Percentiles rank a stretch among this genome's conserved stretches.
Evolutionary conservation across 2,113 vertebrate species (phyloP).

Genomic region (Bothrops jararaca): DNA sequence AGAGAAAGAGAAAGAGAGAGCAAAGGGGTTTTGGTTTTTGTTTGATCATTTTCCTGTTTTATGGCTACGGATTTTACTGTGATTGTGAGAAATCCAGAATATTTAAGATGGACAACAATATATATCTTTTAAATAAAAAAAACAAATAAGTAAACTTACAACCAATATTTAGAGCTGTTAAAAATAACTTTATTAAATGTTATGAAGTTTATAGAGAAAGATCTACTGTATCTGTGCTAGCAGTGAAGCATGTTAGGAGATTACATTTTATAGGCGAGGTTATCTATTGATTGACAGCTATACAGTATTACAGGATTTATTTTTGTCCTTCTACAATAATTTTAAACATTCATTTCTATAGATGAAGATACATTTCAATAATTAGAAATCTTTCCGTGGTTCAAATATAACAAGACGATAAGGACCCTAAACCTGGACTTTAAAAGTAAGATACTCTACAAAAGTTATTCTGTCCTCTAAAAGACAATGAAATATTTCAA

Average conservation of each 20-base stretch:
- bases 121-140: neutral
- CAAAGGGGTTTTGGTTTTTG: neutral
- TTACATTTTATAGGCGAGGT: neutral
- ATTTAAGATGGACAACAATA: neutral
- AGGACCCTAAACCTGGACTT: neutral
- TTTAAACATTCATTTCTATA: neutral
- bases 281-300: neutral
- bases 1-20: neutral
- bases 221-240: neutral
- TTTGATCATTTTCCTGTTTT: neutral
- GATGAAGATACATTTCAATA: neutral
- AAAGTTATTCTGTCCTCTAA: neutral
- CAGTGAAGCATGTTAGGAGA: neutral
- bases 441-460: neutral
- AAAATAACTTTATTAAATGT: slow-evolving; percentile 15
- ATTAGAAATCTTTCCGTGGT: neutral
- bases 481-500: neutral
- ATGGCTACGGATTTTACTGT: neutral
- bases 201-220: neutral
- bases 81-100: neutral
- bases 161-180: neutral
- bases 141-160: neutral
- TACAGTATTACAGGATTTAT: neutral
- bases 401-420: neutral
- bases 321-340: neutral